These are phyloP conservation scores for Drosophila tanythrix DNA, from an alignment of 2,888 invertebrate genomes.

Conservation along the genomic window DNA sequence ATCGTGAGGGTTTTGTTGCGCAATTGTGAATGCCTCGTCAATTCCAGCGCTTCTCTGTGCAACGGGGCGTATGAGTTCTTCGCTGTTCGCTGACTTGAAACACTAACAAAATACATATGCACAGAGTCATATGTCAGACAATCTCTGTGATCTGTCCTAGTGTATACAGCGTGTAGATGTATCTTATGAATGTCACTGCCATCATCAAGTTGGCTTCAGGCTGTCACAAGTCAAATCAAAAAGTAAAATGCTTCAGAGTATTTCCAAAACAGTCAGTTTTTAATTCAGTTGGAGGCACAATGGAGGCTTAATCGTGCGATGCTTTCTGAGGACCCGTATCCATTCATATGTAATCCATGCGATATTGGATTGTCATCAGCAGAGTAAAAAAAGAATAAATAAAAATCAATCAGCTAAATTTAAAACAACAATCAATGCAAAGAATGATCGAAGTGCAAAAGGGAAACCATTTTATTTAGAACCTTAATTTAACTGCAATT, in stretches of 20 bases:
- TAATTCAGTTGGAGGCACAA: background rate
- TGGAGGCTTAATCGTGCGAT: background rate
- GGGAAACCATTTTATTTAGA: background rate
- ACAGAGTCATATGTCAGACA: slow-evolving; percentile 41
- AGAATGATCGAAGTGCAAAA: no score
- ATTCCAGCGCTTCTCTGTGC: slow-evolving; percentile 52
- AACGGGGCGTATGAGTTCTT: slow-evolving; percentile 68
- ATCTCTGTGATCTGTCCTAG: slow-evolving; percentile 22
- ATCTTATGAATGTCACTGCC: slow-evolving; percentile 21
- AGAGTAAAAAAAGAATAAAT: background rate
- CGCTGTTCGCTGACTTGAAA: slow-evolving; percentile 41
- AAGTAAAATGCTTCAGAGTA: background rate
- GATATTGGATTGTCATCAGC: background rate
- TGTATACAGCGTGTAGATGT: slow-evolving; percentile 6
- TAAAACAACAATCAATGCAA: slow-evolving; percentile 2
- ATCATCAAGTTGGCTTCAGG: slow-evolving; percentile 5
- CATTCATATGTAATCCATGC: slow-evolving; percentile 6
- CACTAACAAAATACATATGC: slow-evolving; percentile 19
- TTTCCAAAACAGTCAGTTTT: background rate
- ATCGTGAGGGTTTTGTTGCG: slow-evolving; percentile 32
- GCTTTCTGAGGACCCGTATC: background rate
- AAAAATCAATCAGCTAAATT: slow-evolving; percentile 6
- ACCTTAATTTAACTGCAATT: background rate
- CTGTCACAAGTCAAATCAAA: slow-evolving; percentile 10
- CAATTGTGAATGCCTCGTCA: slow-evolving; percentile 38